Conservation (phyloP, 2,888 invertebrate species). For the Opisthograptis luteolata region DNA sequence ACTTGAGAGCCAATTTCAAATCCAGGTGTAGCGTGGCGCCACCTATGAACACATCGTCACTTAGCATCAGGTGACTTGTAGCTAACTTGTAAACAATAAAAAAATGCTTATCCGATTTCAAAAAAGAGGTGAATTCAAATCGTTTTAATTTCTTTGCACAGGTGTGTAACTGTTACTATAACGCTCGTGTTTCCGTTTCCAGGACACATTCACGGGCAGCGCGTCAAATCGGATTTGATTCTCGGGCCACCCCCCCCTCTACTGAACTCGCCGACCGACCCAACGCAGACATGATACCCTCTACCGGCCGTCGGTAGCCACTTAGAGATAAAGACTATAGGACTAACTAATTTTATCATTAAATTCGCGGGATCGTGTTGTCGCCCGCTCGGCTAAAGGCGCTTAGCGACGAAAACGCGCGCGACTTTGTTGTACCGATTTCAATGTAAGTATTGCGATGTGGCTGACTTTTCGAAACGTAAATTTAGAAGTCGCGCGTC, state of each 20-base stretch:
- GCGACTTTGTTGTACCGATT: not conserved
- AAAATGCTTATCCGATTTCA: too few species aligned
- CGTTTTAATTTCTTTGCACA: too few species aligned
- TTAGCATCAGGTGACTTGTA: too few species aligned
- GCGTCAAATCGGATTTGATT: conserved; percentile 78
- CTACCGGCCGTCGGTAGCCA: conserved; percentile 21
- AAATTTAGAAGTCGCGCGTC: too few species aligned
- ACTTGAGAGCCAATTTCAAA: too few species aligned
- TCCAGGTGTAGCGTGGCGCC: too few species aligned
- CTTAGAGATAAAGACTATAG: conserved; percentile 28
- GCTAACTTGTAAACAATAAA: too few species aligned
- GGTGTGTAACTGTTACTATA: too few species aligned
- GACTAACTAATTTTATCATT: conserved; percentile 18
- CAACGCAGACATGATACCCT: conserved; percentile 30
- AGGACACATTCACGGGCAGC: conserved; percentile 72
- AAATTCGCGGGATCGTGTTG: conserved; percentile 3
- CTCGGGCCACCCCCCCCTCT: conserved; percentile 44
- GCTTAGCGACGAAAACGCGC: conserved; percentile 1
- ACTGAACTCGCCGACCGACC: conserved; percentile 48
- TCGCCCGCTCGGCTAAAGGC: not conserved
- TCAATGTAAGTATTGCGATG: too few species aligned
- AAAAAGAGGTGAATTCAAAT: too few species aligned
- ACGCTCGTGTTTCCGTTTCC: conserved; percentile 30
- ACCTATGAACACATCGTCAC: too few species aligned
- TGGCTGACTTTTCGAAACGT: too few species aligned